Conservation (phyloP, 2,797 vertebrate species). For the Parotocinclus haroldoi region DNA sequence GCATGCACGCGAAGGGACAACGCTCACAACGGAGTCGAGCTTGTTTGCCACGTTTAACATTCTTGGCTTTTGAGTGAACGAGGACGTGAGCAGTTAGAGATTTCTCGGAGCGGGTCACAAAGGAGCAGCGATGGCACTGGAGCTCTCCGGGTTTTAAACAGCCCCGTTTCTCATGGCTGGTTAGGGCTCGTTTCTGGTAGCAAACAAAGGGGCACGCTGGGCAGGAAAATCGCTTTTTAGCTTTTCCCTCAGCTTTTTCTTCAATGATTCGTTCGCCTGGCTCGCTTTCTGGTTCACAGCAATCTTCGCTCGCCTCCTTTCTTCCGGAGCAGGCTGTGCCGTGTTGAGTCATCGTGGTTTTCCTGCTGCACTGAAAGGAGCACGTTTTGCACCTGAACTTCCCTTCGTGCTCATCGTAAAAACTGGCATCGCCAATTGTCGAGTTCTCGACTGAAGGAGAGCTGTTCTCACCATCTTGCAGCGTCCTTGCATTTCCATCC, state of each 20-base stretch:
- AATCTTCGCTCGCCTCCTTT: constrained; percentile 19
- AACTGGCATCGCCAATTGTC: constrained; percentile 1
- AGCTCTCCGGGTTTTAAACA: constrained; percentile 71
- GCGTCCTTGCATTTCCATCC: background rate
- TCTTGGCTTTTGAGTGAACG: constrained; percentile 60
- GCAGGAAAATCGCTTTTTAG: constrained; percentile 69
- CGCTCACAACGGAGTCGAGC: constrained; percentile 71
- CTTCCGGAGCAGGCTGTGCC: constrained; percentile 58
- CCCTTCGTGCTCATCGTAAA: constrained; percentile 54
- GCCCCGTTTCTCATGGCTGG: constrained; percentile 76
- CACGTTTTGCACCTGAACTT: constrained; percentile 80
- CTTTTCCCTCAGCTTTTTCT: constrained; percentile 24
- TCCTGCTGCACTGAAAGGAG: constrained; percentile 75
- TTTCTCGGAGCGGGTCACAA: constrained; percentile 67
- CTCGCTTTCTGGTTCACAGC: background rate
- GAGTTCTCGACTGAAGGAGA: background rate
- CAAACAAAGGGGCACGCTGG: constrained; percentile 80
- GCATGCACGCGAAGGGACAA: constrained; percentile 85
- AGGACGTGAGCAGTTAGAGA: constrained; percentile 71
- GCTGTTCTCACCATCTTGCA: background rate
- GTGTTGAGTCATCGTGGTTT: constrained; percentile 76
- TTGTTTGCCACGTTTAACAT: constrained; percentile 43
- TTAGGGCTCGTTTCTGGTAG: constrained; percentile 77
- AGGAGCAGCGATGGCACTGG: constrained; percentile 75
- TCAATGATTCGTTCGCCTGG: background rate